Evolutionary conservation across 2,797 vertebrate species (phyloP).

Genomic region (Characodon lateralis): DNA sequence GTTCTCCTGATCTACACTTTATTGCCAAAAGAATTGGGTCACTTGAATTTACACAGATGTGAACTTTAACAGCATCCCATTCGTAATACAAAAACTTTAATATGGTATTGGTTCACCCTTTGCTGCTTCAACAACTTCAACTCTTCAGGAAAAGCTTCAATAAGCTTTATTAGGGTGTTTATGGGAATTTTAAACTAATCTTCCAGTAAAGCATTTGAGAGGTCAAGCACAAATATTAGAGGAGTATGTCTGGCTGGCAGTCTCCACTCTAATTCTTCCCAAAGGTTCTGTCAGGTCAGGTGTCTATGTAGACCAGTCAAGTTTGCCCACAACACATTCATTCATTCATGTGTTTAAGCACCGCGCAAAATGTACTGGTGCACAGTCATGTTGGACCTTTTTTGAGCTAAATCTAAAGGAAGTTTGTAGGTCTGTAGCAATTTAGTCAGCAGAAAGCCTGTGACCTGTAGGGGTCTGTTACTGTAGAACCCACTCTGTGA

Average conservation of each 20-base stretch:
- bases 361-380: neutral
- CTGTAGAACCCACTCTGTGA: neutral
- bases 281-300: neutral
- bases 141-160: neutral
- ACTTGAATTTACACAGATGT: neutral
- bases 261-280: neutral
- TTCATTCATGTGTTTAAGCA: neutral
- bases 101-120: neutral
- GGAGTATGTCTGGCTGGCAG: neutral
- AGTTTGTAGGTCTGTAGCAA: neutral
- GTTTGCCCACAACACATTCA: neutral
- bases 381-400: neutral
- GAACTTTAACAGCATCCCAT: neutral
- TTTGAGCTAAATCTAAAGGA: neutral
- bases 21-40: neutral
- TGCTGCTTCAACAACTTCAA: slow-evolving; percentile 4
- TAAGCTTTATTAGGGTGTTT: slow-evolving; percentile 2
- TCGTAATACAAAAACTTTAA: neutral
- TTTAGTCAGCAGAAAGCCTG: neutral
- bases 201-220: neutral
- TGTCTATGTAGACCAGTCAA: neutral
- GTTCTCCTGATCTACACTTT: neutral
- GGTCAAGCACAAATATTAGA: neutral
- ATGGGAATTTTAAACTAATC: neutral
- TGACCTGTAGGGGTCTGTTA: neutral